Conservation (phyloP, 2,797 vertebrate species). For the Meda fulgida region DNA sequence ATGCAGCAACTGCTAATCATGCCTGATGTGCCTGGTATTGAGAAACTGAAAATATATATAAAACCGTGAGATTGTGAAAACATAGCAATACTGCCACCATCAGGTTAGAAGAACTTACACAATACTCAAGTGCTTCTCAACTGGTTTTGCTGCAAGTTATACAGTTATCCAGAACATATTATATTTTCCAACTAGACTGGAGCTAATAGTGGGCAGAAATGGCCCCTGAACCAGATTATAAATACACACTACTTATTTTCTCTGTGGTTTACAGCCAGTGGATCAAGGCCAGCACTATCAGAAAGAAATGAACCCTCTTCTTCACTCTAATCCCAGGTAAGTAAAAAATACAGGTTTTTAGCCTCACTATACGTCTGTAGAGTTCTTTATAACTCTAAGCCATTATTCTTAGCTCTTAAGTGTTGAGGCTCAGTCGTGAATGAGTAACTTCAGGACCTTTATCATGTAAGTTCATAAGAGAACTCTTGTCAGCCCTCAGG, state of each 20-base stretch:
- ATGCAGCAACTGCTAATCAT: conserved; percentile 39
- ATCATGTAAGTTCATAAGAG: neutral
- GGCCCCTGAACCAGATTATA: conserved; percentile 1
- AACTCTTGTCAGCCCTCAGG: neutral
- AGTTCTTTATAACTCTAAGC: neutral
- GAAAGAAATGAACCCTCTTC: conserved; percentile 91
- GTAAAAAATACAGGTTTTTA: neutral
- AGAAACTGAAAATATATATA: conserved; percentile 54
- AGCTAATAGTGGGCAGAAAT: neutral
- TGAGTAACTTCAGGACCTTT: neutral
- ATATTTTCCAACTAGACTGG: neutral
- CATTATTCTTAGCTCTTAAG: neutral
- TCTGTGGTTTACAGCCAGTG: conserved; percentile 81
- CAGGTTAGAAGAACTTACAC: conserved; percentile 54
- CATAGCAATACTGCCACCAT: conserved; percentile 78
- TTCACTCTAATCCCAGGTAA: conserved; percentile 80
- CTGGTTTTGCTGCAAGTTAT: neutral
- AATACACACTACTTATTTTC: conserved; percentile 22
- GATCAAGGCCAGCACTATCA: conserved; percentile 92
- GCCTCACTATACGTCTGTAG: neutral
- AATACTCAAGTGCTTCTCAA: neutral
- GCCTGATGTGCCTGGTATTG: conserved; percentile 43
- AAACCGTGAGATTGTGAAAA: conserved; percentile 59
- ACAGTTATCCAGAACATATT: conserved; percentile 13
- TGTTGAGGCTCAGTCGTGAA: neutral